phyloP scores from a whole-genome alignment of 2,888 invertebrate genomes.

The Ramazzottius varieornatus region DNA sequence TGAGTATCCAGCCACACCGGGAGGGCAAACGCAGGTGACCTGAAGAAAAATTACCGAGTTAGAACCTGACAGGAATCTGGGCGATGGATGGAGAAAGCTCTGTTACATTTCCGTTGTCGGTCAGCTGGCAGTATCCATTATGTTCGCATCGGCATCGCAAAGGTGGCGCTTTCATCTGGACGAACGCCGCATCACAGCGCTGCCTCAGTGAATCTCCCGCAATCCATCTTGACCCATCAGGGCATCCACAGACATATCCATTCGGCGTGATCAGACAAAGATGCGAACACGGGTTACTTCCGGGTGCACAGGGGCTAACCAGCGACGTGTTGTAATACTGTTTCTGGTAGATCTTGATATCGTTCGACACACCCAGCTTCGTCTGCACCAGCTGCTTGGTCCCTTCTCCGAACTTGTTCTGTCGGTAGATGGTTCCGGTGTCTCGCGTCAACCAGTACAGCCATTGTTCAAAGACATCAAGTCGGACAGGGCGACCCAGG shows the following conservation, averaged over 20 bases:
- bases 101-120: conserved; percentile 12
- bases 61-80: too few relatives aligned
- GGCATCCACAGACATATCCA: conserved; percentile 67
- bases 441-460: conserved; percentile 77
- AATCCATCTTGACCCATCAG: conserved; percentile 32
- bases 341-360: conserved; percentile 34
- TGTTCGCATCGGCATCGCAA: conserved; percentile 57
- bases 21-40: background rate
- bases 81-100: too few relatives aligned
- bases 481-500: conserved; percentile 42
- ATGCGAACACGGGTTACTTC: conserved; percentile 47
- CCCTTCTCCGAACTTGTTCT: conserved; percentile 89
- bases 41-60: too few relatives aligned
- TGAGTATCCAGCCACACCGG: background rate
- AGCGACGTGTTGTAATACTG: conserved; percentile 15
- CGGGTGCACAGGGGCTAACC: conserved; percentile 32
- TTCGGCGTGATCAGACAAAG: conserved; percentile 67
- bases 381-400: conserved; percentile 54
- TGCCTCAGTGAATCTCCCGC: background rate
- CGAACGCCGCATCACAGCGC: conserved; percentile 35
- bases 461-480: conserved; percentile 78
- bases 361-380: conserved; percentile 57
- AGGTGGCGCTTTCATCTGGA: conserved; percentile 14
- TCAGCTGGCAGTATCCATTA: conserved; percentile 46
- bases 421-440: conserved; percentile 54